A percentile compares a stretch with the other conserved stretches of the same genome.
Conservation (phyloP, 2,888 invertebrate species). For the Drosophila pegasa region DNA sequence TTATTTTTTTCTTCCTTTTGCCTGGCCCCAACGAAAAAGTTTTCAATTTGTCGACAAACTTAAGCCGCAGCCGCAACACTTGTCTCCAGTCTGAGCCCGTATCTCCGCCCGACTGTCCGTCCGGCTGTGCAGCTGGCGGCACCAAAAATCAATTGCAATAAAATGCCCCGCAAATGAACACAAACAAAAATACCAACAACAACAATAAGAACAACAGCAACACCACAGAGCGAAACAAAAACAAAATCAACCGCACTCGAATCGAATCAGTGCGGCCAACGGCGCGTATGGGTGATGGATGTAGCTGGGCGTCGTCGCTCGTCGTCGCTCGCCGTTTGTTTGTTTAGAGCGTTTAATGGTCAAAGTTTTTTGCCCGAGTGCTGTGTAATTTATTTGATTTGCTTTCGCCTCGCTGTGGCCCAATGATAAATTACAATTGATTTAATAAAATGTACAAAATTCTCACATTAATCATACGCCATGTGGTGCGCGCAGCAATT, state of each 20-base stretch:
- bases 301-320: slow-evolving; percentile 12
- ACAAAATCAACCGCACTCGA: slow-evolving; percentile 3
- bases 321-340: slow-evolving; percentile 56
- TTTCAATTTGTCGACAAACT: slow-evolving; percentile 79
- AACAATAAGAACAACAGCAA: slow-evolving; percentile 20
- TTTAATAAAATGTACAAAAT: slow-evolving; percentile 68
- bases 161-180: slow-evolving; percentile 61
- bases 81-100: slow-evolving; percentile 48
- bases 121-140: slow-evolving; percentile 72
- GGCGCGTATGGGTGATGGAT: neutral
- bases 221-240: slow-evolving; percentile 7
- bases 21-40: slow-evolving; percentile 63
- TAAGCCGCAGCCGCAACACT: slow-evolving; percentile 75
- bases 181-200: slow-evolving; percentile 41
- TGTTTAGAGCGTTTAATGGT: slow-evolving; percentile 72
- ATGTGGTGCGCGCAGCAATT: slow-evolving; percentile 59
- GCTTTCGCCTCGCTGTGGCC: slow-evolving; percentile 31
- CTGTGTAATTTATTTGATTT: slow-evolving; percentile 73
- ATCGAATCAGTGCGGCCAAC: slow-evolving; percentile 10
- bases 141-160: slow-evolving; percentile 79
- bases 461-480: slow-evolving; percentile 73
- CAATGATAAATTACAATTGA: slow-evolving; percentile 74
- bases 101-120: slow-evolving; percentile 24
- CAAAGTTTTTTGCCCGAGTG: slow-evolving; percentile 51
- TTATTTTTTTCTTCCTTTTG: slow-evolving; percentile 28